These are phyloP conservation scores for Agrochola macilenta DNA, from an alignment of 2,888 invertebrate genomes.

Conservation along the genomic window DNA sequence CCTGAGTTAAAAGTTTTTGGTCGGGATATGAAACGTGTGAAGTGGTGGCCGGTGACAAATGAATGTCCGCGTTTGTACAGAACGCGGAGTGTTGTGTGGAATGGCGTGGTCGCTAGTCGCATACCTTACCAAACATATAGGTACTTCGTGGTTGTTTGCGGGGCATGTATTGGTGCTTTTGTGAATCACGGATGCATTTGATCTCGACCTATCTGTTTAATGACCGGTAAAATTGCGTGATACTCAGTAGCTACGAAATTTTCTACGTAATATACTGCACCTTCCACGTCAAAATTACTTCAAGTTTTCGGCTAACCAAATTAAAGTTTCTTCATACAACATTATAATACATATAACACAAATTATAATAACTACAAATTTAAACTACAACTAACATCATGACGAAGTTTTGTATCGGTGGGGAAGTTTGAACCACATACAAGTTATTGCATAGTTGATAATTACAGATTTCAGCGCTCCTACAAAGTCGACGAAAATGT, in stretches of 20 bases:
- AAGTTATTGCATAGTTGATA: constrained; percentile 59
- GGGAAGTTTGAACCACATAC: constrained; percentile 50
- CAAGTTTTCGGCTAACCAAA: constrained; percentile 46
- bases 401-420: constrained; percentile 52
- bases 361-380: constrained; percentile 50
- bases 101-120: constrained; percentile 16
- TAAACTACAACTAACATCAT: constrained; percentile 38
- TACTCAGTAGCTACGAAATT: neutral
- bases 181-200: constrained; percentile 8
- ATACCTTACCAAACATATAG: constrained; percentile 2
- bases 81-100: constrained; percentile 37
- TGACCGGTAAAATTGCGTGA: neutral
- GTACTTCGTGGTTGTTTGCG: constrained; percentile 10
- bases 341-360: constrained; percentile 38
- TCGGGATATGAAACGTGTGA: constrained; percentile 52
- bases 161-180: constrained; percentile 7
- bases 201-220: neutral
- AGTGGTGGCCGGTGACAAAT: constrained; percentile 50
- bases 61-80: constrained; percentile 50
- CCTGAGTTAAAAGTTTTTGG: constrained; percentile 65
- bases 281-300: constrained; percentile 31
- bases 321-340: constrained; percentile 39
- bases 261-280: neutral
- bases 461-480: constrained; percentile 54
- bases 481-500: constrained; percentile 21